Base-by-base conservation (phyloP, 2,888 invertebrate species). In the Lasioglossum morio region DNA sequence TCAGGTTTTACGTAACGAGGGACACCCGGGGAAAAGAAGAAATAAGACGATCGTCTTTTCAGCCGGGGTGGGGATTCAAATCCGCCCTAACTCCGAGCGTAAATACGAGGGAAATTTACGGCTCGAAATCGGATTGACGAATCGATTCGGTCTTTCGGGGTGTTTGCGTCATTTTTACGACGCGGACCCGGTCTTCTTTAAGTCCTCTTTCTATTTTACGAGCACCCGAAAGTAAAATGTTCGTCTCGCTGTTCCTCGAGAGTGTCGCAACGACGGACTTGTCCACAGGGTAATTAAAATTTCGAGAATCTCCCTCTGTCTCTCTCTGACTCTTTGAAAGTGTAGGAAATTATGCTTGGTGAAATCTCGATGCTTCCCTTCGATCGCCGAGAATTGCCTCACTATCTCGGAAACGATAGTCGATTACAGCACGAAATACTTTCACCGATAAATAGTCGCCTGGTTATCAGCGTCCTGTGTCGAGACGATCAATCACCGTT, bases 1-100 rank as follows among this genome's bases (percentile, higher is more conserved):
- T 88, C 91, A 87, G 78, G 30, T 81, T 92, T 92, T 91, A 91
- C 90, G 88, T 89, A 91, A 92, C 82, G 73, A 72, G 40, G 16
- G 14, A 30, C 5, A 30, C 43, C 53, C 53, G 60, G 72, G 60
- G 43, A 37, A 53, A 69, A 53, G 53, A 53, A 53, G 53, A 46
- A 66, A 7, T 48, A 53, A 70, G 37, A 77, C 69, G 69, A 74
- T 78, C 30, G 12, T 53, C 23, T 19, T 43, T 14, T 43, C 43
- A n/a, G 12, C 4, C 23, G 23, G 43, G 66, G 27, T 8, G 40
- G 43, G 53, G 69, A 60, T 73, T 69, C 66, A 4, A 70, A 73
- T 79, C 73, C 53, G 3, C 60, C 60, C 60, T 60, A 60, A 60
- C 60, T 27, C 27, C 27, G 5, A 27, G 70, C 79, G 84, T 43